Evolutionary conservation across 2,113 vertebrate genomes (phyloP).

Genomic region (Macquaria australasica): DNA sequence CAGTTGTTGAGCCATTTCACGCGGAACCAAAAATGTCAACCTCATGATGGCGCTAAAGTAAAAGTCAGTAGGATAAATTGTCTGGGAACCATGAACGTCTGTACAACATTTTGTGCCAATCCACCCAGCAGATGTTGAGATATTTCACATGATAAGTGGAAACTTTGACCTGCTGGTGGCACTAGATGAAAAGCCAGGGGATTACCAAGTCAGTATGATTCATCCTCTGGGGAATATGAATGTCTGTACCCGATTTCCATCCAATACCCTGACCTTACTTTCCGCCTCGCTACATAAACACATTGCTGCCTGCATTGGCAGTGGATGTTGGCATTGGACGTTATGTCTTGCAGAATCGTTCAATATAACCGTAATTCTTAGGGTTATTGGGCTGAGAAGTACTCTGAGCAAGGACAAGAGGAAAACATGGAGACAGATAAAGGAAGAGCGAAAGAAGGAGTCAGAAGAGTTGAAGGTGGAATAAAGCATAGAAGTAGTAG

Average conservation of each 20-base stretch:
- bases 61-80: too few species aligned
- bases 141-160: not conserved
- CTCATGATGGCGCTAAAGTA: too few species aligned
- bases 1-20: not conserved
- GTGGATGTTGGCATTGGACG: not conserved
- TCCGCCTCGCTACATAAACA: not conserved
- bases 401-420: slow-evolving; percentile 1
- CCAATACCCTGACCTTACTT: too few species aligned
- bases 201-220: too few species aligned
- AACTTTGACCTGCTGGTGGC: too few species aligned
- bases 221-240: too few species aligned
- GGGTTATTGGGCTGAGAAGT: not conserved
- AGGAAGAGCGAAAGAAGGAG: not conserved
- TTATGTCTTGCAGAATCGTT: not conserved
- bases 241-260: too few species aligned
- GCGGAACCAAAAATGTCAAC: too few species aligned
- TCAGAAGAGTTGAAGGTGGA: not conserved
- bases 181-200: too few species aligned
- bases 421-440: slow-evolving; percentile 13
- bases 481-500: not conserved
- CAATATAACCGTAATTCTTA: not conserved
- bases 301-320: not conserved
- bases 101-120: not conserved
- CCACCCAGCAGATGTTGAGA: not conserved
- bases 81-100: too few species aligned